Base-by-base conservation (phyloP, 2,888 invertebrate species). In the Electrophaes corylata region DNA sequence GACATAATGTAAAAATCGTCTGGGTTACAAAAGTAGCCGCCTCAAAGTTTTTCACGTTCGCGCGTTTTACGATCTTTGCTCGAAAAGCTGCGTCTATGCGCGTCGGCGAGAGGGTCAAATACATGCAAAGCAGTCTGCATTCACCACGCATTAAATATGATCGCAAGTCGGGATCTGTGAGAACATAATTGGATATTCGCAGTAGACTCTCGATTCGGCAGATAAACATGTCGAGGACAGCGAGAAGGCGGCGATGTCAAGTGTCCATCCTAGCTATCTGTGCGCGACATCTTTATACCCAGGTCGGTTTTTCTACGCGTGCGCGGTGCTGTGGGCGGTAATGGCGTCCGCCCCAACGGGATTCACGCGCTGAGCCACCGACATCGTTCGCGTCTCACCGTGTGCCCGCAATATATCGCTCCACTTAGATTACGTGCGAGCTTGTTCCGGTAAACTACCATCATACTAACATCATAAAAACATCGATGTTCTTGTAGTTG, bases 291-390 rank as follows among this genome's bases (percentile, higher is more conserved):
- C 87, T 88, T 81, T 79, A 83, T 83, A 71, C 76, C 64, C 76
- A 78, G 83, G 83, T 86, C 83, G 81, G 83, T 88, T 89, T 90
- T 89, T 88, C 76, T 84, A 76, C 83, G 85, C 83, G 82, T 85
- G 85, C 83, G 84, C 83, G 73, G 73, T 84, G 84, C 81, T 78
- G 86, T 88, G 88, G 90, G 88, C 88, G 87, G 86, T 88, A 87
- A 88, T 88, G 78, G 87, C 82, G 88, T 86, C 88, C 86, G 83
- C 78, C 81, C 81, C 87, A 90, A 90, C 90, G 90, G 90, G 87
- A 89, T 88, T 84, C 78, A 79, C 83, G 84, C 82, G 79, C 80
- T 84, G 86, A 79, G 83, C 83, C 83, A 79, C 81, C 85, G 88
- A 82, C 90, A 88, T 87, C 86, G 83, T 86, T 88, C 84, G 85